These are phyloP conservation scores for Gorsachius goisagi DNA, from an alignment of 2,113 vertebrate species.

Conservation along the genomic window DNA sequence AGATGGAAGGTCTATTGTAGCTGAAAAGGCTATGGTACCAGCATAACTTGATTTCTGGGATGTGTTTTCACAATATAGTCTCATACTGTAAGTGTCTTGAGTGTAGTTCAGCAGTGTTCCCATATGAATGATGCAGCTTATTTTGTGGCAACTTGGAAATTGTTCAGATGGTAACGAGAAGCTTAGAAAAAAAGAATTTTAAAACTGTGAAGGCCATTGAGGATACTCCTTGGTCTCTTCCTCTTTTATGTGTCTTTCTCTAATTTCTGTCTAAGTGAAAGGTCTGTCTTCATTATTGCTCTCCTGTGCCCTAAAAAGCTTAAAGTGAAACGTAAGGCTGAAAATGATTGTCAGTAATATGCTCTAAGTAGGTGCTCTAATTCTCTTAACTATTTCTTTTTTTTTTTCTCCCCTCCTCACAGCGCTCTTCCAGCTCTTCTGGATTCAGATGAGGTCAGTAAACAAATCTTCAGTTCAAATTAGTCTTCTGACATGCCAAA, in stretches of 20 bases:
- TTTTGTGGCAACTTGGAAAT: background rate
- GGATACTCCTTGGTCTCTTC: background rate
- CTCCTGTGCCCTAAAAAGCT: background rate
- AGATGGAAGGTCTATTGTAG: background rate
- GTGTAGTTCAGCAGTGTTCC: background rate
- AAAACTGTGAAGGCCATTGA: background rate
- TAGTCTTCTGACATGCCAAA: slow-evolving; percentile 27
- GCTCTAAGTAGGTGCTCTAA: background rate
- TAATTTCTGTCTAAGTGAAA: background rate
- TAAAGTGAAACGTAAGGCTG: background rate
- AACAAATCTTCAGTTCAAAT: slow-evolving; percentile 12
- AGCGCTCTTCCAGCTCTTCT: slow-evolving; percentile 83
- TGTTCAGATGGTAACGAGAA: background rate
- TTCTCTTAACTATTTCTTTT: background rate
- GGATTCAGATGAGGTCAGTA: slow-evolving; percentile 86
- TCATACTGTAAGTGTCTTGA: background rate
- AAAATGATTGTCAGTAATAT: background rate
- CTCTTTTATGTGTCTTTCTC: background rate
- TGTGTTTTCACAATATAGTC: background rate
- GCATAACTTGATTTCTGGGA: background rate
- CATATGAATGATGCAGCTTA: background rate
- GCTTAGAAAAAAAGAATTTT: background rate
- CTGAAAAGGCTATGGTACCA: background rate
- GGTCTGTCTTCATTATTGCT: background rate
- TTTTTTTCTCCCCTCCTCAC: background rate